Evolutionary conservation across 2,888 invertebrate species (phyloP).

Genomic region (Malachius bipustulatus): DNA sequence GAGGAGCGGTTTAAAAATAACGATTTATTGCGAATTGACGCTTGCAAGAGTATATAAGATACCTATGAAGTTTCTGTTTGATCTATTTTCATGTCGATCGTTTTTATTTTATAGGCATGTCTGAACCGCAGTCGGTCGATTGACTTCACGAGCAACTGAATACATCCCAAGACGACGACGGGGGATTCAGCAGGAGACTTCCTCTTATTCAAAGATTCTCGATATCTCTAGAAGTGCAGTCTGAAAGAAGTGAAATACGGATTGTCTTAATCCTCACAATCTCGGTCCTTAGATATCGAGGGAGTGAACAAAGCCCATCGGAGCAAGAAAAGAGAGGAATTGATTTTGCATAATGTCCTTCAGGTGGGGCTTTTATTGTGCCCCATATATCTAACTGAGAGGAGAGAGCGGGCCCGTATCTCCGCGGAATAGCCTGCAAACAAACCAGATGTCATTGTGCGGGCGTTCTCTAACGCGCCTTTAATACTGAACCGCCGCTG

Average conservation of each 20-base stretch:
- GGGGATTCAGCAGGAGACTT: too few species aligned
- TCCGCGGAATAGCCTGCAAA: constrained; percentile 35
- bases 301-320: constrained; percentile 32
- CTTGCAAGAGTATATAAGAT: too few species aligned
- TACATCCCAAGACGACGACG: too few species aligned
- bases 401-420: constrained; percentile 30
- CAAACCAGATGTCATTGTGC: constrained; percentile 36
- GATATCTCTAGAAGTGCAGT: not conserved
- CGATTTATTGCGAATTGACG: too few species aligned
- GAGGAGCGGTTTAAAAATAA: too few species aligned
- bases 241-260: constrained; percentile 7
- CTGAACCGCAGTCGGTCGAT: too few species aligned
- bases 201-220: constrained; percentile 1
- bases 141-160: too few species aligned
- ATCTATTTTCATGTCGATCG: too few species aligned
- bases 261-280: constrained; percentile 32
- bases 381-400: constrained; percentile 37
- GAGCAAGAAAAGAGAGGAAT: constrained; percentile 35
- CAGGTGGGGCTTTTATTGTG: constrained; percentile 39
- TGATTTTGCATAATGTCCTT: constrained; percentile 43
- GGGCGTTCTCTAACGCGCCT: constrained; percentile 32
- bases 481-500: constrained; percentile 32
- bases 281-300: constrained; percentile 29
- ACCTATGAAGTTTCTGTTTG: too few species aligned
- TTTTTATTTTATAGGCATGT: too few species aligned